Evolutionary conservation across 2,113 vertebrate genomes (phyloP).

Genomic region (Chaetorhynchus papuensis): DNA sequence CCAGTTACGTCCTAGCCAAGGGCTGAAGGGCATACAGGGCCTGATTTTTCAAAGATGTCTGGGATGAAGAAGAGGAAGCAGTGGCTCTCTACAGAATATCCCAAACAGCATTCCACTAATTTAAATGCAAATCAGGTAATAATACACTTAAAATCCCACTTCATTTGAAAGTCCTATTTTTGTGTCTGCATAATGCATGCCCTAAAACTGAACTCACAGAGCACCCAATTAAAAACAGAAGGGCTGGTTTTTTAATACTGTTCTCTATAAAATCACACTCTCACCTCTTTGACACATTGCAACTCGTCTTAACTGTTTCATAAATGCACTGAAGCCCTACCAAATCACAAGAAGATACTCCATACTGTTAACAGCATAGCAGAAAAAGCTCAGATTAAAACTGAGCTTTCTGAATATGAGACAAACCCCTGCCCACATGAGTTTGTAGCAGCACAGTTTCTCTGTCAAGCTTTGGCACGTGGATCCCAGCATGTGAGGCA

Average conservation of each 20-base stretch:
- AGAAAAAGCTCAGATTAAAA: not conserved
- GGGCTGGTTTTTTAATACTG: not conserved
- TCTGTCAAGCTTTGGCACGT: not conserved
- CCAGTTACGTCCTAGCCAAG: not conserved
- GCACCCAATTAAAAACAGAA: not conserved
- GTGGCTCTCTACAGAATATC: not conserved
- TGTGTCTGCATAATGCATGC: not conserved
- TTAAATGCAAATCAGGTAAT: conserved; percentile 27
- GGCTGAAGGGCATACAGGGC: not conserved
- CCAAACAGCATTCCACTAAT: not conserved
- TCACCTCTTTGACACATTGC: not conserved
- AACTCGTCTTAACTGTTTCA: not conserved
- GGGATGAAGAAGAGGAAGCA: not conserved
- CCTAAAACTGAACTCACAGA: not conserved
- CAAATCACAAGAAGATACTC: not conserved
- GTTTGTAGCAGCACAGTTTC: not conserved
- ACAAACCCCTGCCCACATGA: accelerated
- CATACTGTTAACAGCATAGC: not conserved
- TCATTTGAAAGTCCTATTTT: not conserved
- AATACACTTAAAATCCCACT: not conserved
- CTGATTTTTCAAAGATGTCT: not conserved
- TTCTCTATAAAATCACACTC: not conserved
- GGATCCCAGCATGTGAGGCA: not conserved
- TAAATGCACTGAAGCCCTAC: not conserved
- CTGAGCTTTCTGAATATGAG: not conserved